Percentiles rank a stretch among this genome's conserved stretches.
phyloP scores from a whole-genome alignment of 2,113 vertebrate species.

The Passer montanus region DNA sequence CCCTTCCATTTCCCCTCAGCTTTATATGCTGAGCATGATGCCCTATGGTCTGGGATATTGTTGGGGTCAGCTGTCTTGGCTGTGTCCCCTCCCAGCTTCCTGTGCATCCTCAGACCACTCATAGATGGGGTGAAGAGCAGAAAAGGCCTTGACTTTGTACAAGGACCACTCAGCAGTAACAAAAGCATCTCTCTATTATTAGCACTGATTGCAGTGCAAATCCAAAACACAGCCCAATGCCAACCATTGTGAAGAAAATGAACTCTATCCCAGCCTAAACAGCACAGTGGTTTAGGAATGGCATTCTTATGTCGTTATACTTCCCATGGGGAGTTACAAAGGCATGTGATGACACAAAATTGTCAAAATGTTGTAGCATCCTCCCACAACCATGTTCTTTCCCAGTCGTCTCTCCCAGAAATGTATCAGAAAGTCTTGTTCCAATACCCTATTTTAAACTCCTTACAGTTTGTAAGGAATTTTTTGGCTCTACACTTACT shows the following conservation, averaged over 20 bases:
- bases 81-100: neutral
- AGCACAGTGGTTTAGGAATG: neutral
- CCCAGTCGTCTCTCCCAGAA: neutral
- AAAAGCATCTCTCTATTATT: neutral
- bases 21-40: neutral
- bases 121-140: neutral
- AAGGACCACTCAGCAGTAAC: neutral
- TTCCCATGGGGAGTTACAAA: neutral
- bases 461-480: neutral
- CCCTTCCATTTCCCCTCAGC: neutral
- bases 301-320: neutral
- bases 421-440: neutral
- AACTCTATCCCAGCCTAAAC: neutral
- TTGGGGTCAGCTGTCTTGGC: neutral
- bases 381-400: neutral
- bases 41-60: neutral
- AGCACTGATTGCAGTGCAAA: neutral
- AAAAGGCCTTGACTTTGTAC: neutral
- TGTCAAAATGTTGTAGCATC: neutral
- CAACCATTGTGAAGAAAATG: neutral
- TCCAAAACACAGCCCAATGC: neutral
- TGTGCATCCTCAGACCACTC: neutral
- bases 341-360: neutral
- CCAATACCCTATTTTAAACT: neutral
- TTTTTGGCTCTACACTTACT: neutral